Evolutionary conservation across 2,797 vertebrate genomes (phyloP), one percentile per base, ranked within the genome.

Genomic region (Chaetodon trifasciatus): DNA sequence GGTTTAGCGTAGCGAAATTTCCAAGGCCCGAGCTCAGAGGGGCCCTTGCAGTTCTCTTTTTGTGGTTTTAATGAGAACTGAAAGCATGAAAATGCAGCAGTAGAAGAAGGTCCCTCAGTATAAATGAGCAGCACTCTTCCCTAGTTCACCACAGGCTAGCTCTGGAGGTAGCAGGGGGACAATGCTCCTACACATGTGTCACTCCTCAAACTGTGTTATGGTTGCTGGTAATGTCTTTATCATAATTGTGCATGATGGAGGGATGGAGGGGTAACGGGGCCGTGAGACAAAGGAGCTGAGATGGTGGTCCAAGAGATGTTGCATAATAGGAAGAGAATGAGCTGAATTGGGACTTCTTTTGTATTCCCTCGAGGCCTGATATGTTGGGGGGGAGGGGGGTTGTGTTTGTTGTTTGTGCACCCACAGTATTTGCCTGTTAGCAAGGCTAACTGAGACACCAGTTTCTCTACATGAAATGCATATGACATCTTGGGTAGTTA

Each of bases 21-120:
- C 84, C 87, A 74, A 79, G 82, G 70, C 82, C 74, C 0, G 4
- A 78, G 72, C 88, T 91, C 75, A 17, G 58, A 91, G 84, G 82
- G 88, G 80, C 86, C 92, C 88, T 87, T 49, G 72, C 80, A 61
- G 70, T 84, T 89, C 86, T 91, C 90, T 92, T 88, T 93, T 93
- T 93, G 91, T 92, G 91, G 83, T 83, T 93, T 90, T 95, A 94
- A 94, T 94, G 85, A 91, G 90, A 94, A 93, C 87, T 93, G 92
- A 95, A 93, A 91, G 93, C 93, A 93, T 93, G 92, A 93, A 93
- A 92, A 92, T 37, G 76, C 85, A 67, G 73, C 83, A 66, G 88
- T 39, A 61, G 85, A 81, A 86, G 76, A 83, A 86, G 76, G 70
- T 81, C 89, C 86, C 85, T 85, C 61, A 32, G 80, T 77, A 74